phyloP scores from a whole-genome alignment of 2,888 invertebrate genomes.

The Agrotis ipsilon region DNA sequence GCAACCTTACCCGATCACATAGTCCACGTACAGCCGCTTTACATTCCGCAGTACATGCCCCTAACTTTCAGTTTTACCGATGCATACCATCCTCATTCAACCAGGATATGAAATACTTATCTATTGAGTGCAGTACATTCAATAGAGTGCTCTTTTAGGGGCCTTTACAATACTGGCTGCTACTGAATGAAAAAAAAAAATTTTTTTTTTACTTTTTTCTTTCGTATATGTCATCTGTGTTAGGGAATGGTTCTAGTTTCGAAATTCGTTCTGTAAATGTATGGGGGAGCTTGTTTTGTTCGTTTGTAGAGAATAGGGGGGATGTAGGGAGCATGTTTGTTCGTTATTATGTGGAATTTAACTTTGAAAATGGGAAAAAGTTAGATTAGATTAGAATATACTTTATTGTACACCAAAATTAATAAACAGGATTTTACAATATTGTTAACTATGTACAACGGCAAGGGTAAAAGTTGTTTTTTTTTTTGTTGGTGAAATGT shows the following conservation, averaged over 20 bases:
- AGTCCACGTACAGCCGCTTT: constrained; percentile 55
- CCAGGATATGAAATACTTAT: constrained; percentile 74
- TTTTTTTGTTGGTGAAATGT: not conserved
- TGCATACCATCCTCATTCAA: constrained; percentile 67
- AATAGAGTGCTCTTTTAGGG: constrained; percentile 67
- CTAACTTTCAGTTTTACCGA: constrained; percentile 71
- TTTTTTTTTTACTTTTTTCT: constrained; percentile 57
- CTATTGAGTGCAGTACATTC: constrained; percentile 74
- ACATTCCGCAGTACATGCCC: constrained; percentile 56
- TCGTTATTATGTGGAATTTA: not conserved
- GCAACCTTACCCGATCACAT: constrained; percentile 38
- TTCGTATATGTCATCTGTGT: constrained; percentile 36
- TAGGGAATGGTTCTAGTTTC: constrained; percentile 25
- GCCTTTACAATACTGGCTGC: constrained; percentile 41
- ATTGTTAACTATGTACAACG: too few species aligned
- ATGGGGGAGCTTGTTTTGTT: constrained; percentile 43
- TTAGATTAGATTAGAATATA: too few species aligned
- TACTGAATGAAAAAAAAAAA: constrained; percentile 52
- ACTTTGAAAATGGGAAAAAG: constrained; percentile 10
- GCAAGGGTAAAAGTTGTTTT: too few species aligned
- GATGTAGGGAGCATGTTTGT: constrained; percentile 1
- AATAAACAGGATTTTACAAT: too few species aligned
- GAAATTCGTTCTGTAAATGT: constrained; percentile 20
- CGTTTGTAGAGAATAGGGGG: not conserved
- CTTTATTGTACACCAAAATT: too few species aligned